Percentiles rank a stretch among this genome's conserved stretches.
These are phyloP conservation scores for Calyptomena viridis DNA, from an alignment of 2,113 vertebrate species.

Conservation along the genomic window DNA sequence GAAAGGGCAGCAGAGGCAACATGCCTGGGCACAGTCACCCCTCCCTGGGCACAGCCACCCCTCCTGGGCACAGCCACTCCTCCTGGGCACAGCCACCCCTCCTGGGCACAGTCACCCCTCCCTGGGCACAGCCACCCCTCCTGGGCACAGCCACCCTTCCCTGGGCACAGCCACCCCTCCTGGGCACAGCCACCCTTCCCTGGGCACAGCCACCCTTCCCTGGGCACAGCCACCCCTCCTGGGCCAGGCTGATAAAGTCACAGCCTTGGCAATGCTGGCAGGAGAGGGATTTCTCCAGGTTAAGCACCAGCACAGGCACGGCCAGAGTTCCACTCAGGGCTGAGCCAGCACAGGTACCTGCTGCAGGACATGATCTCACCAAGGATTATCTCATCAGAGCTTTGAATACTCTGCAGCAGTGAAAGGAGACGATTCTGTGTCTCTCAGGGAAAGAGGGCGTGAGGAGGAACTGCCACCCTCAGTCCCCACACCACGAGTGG, in stretches of 20 bases:
- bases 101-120: neutral
- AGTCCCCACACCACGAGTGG: rapidly evolving
- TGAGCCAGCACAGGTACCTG: rapidly evolving
- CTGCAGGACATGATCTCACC: neutral
- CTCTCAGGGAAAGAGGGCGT: neutral
- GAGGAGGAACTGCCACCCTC: neutral
- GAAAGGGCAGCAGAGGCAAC: neutral
- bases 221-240: neutral
- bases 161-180: too few relatives aligned
- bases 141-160: neutral
- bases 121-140: too few relatives aligned
- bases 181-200: neutral
- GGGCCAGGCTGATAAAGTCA: neutral
- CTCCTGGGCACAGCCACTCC: neutral
- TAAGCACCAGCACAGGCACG: neutral
- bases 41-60: neutral
- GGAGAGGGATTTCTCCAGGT: neutral
- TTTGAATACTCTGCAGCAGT: neutral
- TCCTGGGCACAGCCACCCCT: neutral
- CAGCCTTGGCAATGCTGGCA: neutral
- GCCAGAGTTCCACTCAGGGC: rapidly evolving
- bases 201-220: neutral
- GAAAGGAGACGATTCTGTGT: neutral
- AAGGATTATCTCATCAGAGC: neutral
- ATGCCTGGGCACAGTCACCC: neutral